These are phyloP conservation scores for Hemicentrotus pulcherrimus DNA, from an alignment of 35 echinoderm and acorn worm species.

Conservation along the genomic window DNA sequence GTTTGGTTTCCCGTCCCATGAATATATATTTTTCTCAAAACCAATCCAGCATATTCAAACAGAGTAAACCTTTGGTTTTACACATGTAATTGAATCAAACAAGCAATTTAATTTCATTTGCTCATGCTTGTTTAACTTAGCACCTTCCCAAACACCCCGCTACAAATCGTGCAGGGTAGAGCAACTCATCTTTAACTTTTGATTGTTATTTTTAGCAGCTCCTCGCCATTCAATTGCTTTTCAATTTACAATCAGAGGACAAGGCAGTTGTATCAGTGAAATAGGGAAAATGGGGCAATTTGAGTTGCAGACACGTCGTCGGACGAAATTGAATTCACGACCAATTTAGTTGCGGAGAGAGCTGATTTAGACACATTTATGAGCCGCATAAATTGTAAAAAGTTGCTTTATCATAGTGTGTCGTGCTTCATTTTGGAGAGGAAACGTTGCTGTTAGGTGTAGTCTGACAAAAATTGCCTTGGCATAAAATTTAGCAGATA, in stretches of 20 bases:
- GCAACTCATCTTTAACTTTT: background rate
- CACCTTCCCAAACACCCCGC: background rate
- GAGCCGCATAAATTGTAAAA: background rate
- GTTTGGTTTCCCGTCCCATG: no score
- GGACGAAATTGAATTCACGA: background rate
- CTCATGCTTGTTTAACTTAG: background rate
- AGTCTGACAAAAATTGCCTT: background rate
- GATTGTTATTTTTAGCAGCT: background rate
- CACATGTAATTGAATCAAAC: background rate
- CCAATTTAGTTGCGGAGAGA: background rate
- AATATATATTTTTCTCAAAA: no score
- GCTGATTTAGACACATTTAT: background rate
- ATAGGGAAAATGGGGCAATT: background rate
- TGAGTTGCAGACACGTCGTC: background rate
- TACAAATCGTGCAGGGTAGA: background rate
- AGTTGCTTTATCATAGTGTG: conserved; percentile 10
- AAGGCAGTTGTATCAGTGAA: background rate
- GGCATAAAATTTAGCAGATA: no score
- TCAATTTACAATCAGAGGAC: background rate
- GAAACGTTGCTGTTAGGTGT: background rate
- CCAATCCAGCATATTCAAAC: no score
- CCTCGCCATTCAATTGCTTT: background rate
- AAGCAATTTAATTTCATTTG: background rate
- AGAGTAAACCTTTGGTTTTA: no score
- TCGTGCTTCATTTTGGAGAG: background rate